phyloP scores from a whole-genome alignment of 2,888 invertebrate species.

The Caenorhabditis sp. region DNA sequence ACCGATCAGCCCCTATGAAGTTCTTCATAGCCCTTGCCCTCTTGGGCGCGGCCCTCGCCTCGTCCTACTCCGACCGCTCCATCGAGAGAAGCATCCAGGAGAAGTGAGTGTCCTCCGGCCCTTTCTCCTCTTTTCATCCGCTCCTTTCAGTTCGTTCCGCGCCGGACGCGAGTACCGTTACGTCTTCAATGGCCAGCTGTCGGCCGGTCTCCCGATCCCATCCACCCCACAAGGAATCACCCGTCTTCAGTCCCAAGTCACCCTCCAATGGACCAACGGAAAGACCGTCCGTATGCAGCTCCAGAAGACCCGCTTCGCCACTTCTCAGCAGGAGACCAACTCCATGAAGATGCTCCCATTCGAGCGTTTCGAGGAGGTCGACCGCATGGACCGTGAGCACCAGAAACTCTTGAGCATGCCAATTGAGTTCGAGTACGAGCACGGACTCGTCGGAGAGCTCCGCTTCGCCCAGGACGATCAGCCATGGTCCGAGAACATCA shows the following conservation, averaged over 20 bases:
- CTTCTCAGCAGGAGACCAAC: constrained; percentile 58
- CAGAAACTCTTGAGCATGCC: constrained; percentile 56
- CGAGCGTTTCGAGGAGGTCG: constrained; percentile 55
- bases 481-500: constrained; percentile 75
- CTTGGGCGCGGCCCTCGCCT: constrained; percentile 53
- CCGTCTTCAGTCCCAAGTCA: constrained; percentile 68
- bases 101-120: constrained; percentile 30
- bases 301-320: constrained; percentile 59
- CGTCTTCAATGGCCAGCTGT: constrained; percentile 66
- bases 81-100: constrained; percentile 46
- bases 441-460: constrained; percentile 63
- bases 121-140: too few relatives aligned
- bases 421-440: constrained; percentile 59
- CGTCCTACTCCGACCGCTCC: constrained; percentile 34
- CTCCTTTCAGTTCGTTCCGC: constrained; percentile 56
- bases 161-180: constrained; percentile 64
- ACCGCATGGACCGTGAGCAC: constrained; percentile 43
- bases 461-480: constrained; percentile 64
- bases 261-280: constrained; percentile 63
- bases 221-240: constrained; percentile 67
- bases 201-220: constrained; percentile 69
- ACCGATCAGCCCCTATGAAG: constrained; percentile 54
- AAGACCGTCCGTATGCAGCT: constrained; percentile 60
- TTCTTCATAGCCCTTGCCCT: constrained; percentile 54
- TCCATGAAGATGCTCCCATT: constrained; percentile 51